These are phyloP conservation scores for Sebastes paucispinis DNA, from an alignment of 2,797 vertebrate genomes.

Conservation along the genomic window DNA sequence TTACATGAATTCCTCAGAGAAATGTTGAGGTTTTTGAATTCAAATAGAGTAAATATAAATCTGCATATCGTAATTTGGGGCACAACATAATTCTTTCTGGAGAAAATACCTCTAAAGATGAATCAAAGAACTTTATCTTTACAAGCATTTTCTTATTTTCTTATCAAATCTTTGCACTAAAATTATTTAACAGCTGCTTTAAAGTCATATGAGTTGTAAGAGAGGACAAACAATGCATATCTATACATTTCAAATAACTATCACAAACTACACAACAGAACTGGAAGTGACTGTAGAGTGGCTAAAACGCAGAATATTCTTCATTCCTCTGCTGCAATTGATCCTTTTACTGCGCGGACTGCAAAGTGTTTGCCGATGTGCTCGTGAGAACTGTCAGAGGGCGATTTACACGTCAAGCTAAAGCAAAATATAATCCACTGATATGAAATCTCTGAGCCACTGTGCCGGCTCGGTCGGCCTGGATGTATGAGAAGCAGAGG, in stretches of 20 bases:
- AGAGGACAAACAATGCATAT: not conserved
- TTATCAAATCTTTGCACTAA: not conserved
- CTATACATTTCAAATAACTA: not conserved
- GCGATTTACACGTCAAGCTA: constrained; percentile 50
- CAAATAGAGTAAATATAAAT: not conserved
- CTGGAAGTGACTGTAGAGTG: not conserved
- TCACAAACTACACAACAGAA: not conserved
- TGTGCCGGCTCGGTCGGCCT: constrained; percentile 15
- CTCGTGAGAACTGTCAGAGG: constrained; percentile 46
- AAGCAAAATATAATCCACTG: constrained; percentile 51
- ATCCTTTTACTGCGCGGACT: not conserved
- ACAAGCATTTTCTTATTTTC: not conserved
- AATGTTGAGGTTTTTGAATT: not conserved
- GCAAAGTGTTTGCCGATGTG: constrained; percentile 30
- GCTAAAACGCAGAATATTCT: not conserved
- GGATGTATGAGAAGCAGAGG: constrained; percentile 46
- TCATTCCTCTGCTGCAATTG: not conserved
- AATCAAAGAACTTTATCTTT: not conserved
- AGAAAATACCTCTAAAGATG: not conserved
- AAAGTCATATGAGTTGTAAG: not conserved
- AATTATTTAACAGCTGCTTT: not conserved
- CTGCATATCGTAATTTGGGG: not conserved
- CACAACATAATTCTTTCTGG: not conserved
- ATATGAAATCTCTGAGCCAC: constrained; percentile 55
- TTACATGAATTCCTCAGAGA: not conserved